phyloP scores from a whole-genome alignment of 2,888 invertebrate genomes.

The Spodoptera exigua region DNA sequence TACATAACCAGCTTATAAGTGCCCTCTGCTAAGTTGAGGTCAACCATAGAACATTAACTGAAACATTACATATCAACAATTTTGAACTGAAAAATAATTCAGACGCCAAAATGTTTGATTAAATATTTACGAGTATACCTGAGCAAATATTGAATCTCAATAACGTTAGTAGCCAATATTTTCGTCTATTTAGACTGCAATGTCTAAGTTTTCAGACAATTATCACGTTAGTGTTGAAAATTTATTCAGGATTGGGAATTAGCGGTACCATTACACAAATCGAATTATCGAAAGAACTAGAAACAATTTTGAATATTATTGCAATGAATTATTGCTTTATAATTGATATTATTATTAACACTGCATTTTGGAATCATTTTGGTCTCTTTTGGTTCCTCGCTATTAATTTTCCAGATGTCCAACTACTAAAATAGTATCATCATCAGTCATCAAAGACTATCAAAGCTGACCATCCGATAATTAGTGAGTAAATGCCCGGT shows the following conservation, averaged over 20 bases:
- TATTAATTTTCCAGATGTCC: too few species aligned
- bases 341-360: too few species aligned
- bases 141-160: conserved; percentile 18
- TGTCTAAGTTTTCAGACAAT: conserved; percentile 29
- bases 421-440: too few species aligned
- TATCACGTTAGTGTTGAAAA: conserved; percentile 26
- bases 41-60: too few species aligned
- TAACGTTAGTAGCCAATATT: conserved; percentile 41
- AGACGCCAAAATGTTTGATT: conserved; percentile 23
- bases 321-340: too few species aligned
- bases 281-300: conserved; percentile 1
- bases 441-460: too few species aligned
- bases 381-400: too few species aligned
- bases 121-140: conserved; percentile 25
- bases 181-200: conserved; percentile 35
- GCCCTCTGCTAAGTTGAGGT: too few species aligned
- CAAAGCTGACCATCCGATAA: too few species aligned
- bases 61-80: not conserved
- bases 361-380: too few species aligned
- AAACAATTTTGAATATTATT: not conserved
- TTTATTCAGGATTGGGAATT: conserved; percentile 8
- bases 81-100: conserved; percentile 17
- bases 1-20: too few species aligned
- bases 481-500: too few species aligned
- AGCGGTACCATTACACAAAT: conserved; percentile 2